These are phyloP conservation scores for Sternotherus odoratus DNA, from an alignment of 2,797 vertebrate species.

Conservation along the genomic window DNA sequence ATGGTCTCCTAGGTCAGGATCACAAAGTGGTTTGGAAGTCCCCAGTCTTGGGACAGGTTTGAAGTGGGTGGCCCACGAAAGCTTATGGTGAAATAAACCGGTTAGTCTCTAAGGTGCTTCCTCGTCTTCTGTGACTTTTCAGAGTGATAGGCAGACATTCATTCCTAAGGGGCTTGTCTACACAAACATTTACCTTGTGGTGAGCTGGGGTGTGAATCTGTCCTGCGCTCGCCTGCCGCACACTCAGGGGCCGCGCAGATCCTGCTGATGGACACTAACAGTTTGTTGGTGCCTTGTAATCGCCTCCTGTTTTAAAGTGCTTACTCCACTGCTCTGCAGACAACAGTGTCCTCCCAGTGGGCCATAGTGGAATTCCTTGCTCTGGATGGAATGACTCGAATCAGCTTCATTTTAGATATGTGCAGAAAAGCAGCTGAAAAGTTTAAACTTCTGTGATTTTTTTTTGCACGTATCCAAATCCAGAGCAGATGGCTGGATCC, in stretches of 20 bases:
- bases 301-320: background rate
- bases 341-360: background rate
- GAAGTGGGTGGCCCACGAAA: too few relatives aligned
- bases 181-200: background rate
- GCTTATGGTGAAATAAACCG: too few relatives aligned
- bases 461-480: background rate
- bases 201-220: background rate
- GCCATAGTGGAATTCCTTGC: background rate
- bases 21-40: background rate
- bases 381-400: background rate
- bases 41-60: too few relatives aligned
- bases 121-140: background rate
- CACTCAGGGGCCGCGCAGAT: accelerated
- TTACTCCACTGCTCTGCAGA: background rate
- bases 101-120: too few relatives aligned
- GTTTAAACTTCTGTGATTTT: background rate
- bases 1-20: background rate
- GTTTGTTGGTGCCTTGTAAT: background rate
- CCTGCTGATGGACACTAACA: background rate
- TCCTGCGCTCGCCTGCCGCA: background rate
- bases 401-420: background rate
- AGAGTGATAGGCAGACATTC: background rate
- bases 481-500: background rate
- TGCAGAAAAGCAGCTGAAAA: background rate
- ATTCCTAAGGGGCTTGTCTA: background rate